These are phyloP conservation scores for Psephotus haematonotus DNA, from an alignment of 2,113 vertebrate genomes.

Conservation along the genomic window DNA sequence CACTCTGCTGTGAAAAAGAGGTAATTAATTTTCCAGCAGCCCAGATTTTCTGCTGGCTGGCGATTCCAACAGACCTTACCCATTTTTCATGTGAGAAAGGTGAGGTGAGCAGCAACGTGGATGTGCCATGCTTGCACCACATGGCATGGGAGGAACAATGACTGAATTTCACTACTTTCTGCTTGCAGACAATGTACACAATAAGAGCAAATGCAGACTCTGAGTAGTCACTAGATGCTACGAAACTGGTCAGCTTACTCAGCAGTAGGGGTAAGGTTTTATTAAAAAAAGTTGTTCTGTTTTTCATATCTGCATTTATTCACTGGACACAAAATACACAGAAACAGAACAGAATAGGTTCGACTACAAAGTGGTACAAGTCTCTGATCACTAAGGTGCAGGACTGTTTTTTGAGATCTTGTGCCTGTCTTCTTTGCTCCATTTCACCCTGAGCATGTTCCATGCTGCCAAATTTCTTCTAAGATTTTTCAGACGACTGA, in stretches of 20 bases:
- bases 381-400: background rate
- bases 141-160: background rate
- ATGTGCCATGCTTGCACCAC: rapidly evolving
- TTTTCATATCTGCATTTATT: background rate
- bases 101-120: background rate
- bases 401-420: background rate
- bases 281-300: background rate
- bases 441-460: background rate
- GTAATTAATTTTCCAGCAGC: background rate
- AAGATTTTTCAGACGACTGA: conserved; percentile 6
- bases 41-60: background rate
- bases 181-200: background rate
- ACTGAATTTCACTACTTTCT: background rate
- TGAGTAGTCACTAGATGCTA: background rate
- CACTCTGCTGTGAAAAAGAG: background rate
- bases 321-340: background rate
- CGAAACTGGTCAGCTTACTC: rapidly evolving
- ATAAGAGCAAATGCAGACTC: no score
- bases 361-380: background rate
- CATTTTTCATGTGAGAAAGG: background rate
- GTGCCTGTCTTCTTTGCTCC: background rate
- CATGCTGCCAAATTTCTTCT: background rate
- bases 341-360: background rate
- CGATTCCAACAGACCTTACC: background rate
- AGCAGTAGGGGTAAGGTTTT: background rate